Percentiles rank a stretch among this genome's conserved stretches.
Evolutionary conservation across 2,113 vertebrate genomes (phyloP).

Genomic region (Neodontobutis hainanensis): DNA sequence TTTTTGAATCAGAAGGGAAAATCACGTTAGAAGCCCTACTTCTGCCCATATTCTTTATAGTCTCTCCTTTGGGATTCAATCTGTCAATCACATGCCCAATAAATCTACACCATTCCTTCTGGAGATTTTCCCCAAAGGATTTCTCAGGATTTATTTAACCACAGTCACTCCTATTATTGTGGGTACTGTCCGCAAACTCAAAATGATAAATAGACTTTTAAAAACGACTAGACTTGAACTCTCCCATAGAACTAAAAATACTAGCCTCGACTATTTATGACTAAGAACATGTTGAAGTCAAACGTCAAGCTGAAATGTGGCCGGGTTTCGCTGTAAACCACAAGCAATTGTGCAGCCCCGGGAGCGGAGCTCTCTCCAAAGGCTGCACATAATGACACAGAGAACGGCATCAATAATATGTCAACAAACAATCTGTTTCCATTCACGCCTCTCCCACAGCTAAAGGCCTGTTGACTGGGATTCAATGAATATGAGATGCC

Average conservation of each 20-base stretch:
- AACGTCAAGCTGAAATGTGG: slow-evolving; percentile 37
- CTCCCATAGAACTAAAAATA: slow-evolving; percentile 63
- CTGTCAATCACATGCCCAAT: slow-evolving; percentile 45
- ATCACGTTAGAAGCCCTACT: not conserved
- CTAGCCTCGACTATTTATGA: slow-evolving; percentile 49
- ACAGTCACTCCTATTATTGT: slow-evolving; percentile 24
- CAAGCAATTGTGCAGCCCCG: slow-evolving; percentile 32
- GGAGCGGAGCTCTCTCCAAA: slow-evolving; percentile 19
- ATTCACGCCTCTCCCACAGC: slow-evolving; percentile 38
- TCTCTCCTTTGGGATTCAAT: slow-evolving; percentile 20
- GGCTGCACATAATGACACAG: slow-evolving; percentile 32
- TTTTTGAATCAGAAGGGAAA: not conserved
- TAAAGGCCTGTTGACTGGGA: slow-evolving; percentile 8
- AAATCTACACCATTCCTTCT: slow-evolving; percentile 35
- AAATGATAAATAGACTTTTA: slow-evolving; percentile 18
- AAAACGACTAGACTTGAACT: slow-evolving; percentile 25
- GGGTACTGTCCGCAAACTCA: slow-evolving; percentile 23
- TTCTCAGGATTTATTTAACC: slow-evolving; percentile 25
- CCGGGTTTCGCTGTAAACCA: slow-evolving; percentile 26
- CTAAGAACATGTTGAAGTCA: slow-evolving; percentile 41
- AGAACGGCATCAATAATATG: slow-evolving; percentile 40
- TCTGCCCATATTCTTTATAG: slow-evolving; percentile 6
- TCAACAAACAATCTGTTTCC: slow-evolving; percentile 56
- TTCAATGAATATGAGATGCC: slow-evolving; percentile 8
- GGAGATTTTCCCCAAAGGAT: slow-evolving; percentile 39